Evolutionary conservation across 2,113 vertebrate species (phyloP).

Genomic region (Eidolon helvum): DNA sequence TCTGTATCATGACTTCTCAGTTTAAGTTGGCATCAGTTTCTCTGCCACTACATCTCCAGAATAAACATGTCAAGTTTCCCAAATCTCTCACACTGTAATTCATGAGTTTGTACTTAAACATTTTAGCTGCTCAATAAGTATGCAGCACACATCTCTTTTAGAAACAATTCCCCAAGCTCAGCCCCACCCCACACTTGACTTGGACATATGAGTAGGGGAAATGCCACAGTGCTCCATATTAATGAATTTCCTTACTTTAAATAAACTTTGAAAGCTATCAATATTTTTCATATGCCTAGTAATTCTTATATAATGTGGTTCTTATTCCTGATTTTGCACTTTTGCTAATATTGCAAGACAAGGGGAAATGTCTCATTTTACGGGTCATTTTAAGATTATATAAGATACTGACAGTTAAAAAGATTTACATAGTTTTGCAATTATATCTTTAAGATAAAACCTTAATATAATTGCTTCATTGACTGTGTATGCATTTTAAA

Average conservation of each 20-base stretch:
- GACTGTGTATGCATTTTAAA: not conserved
- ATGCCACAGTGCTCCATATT: not conserved
- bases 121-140: not conserved
- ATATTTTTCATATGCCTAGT: not conserved
- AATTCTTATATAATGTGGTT: not conserved
- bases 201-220: not conserved
- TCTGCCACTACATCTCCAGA: not conserved
- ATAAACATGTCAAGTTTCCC: not conserved
- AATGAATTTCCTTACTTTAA: not conserved
- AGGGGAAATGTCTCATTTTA: constrained; percentile 6
- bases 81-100: not conserved
- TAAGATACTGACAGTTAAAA: not conserved
- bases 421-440: not conserved
- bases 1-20: not conserved
- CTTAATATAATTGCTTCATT: not conserved
- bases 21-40: not conserved
- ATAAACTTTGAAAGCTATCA: not conserved
- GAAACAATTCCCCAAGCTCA: not conserved
- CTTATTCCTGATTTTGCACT: not conserved
- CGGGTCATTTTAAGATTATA: not conserved
- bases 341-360: not conserved
- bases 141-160: not conserved
- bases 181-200: not conserved
- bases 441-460: not conserved
- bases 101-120: not conserved